phyloP scores from a whole-genome alignment of 1,140 invertebrate species.

The Olivierus martensii region DNA sequence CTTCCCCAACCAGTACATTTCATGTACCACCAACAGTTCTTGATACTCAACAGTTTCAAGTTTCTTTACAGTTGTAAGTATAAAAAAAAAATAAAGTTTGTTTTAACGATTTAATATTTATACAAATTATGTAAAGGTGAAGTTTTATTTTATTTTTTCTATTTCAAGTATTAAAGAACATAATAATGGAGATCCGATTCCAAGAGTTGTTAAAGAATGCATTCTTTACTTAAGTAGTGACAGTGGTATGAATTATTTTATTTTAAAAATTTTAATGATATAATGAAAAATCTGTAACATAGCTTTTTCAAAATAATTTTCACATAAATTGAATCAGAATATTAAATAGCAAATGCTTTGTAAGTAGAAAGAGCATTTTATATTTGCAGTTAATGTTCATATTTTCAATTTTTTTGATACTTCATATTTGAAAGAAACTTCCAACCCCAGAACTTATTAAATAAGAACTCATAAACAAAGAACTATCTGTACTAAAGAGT shows the following conservation, averaged over 20 bases:
- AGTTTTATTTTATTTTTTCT: slow-evolving; percentile 1
- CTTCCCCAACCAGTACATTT: slow-evolving; percentile 20
- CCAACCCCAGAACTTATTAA: too few relatives aligned
- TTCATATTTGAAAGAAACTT: too few relatives aligned
- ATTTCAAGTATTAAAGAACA: slow-evolving; percentile 59
- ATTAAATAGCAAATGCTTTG: too few relatives aligned
- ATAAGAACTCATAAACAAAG: too few relatives aligned
- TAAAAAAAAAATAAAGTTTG: not conserved
- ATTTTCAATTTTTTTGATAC: too few relatives aligned
- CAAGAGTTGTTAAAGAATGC: slow-evolving; percentile 75
- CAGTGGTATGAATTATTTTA: slow-evolving; percentile 15
- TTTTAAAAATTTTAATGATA: not conserved
- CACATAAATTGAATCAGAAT: too few relatives aligned
- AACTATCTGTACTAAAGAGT: too few relatives aligned
- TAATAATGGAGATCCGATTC: slow-evolving; percentile 63
- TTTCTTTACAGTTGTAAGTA: slow-evolving; percentile 61
- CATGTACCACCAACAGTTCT: slow-evolving; percentile 28
- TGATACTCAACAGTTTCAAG: slow-evolving; percentile 82
- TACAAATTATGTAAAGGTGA: not conserved
- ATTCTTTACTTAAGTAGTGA: slow-evolving; percentile 19
- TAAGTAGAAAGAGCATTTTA: too few relatives aligned
- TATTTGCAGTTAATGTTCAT: too few relatives aligned
- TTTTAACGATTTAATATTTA: slow-evolving; percentile 2
- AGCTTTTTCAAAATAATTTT: too few relatives aligned
- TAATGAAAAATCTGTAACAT: too few relatives aligned